Evolutionary conservation across 2,113 vertebrate genomes (phyloP).

Genomic region (Hystrix brachyura): DNA sequence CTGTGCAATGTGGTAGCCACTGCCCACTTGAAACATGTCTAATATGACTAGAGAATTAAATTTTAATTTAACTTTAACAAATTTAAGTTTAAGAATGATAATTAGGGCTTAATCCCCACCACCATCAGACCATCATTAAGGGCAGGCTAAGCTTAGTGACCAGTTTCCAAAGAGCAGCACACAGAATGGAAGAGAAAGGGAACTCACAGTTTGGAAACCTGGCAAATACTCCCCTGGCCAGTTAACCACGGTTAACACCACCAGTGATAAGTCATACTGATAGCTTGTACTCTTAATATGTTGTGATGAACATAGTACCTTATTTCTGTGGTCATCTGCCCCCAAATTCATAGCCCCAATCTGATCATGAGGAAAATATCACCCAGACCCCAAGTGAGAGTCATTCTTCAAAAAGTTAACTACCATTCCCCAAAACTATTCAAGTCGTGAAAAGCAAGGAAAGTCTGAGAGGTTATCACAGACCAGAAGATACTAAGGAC

Average conservation of each 20-base stretch:
- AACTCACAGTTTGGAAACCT: conserved; percentile 3
- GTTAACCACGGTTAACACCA: background rate
- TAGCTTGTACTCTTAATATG: background rate
- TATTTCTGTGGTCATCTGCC: background rate
- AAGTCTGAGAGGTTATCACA: conserved; percentile 20
- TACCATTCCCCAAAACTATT: conserved; percentile 18
- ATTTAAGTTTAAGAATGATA: conserved; percentile 27
- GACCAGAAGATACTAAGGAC: background rate
- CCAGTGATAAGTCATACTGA: background rate
- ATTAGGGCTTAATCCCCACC: background rate
- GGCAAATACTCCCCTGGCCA: conserved; percentile 5
- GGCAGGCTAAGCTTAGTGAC: background rate
- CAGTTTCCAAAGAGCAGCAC: background rate
- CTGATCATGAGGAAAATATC: conserved; percentile 11
- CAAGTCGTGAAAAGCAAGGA: conserved; percentile 9
- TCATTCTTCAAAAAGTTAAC: conserved; percentile 53
- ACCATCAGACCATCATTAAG: background rate
- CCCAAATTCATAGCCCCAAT: background rate
- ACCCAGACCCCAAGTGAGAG: background rate
- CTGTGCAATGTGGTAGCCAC: background rate
- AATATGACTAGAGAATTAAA: background rate
- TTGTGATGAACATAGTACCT: background rate
- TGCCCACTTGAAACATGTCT: background rate
- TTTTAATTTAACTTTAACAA: conserved; percentile 50
- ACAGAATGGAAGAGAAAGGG: background rate